Conservation (phyloP, 2,888 invertebrate genomes). For the Idaea aversata region DNA sequence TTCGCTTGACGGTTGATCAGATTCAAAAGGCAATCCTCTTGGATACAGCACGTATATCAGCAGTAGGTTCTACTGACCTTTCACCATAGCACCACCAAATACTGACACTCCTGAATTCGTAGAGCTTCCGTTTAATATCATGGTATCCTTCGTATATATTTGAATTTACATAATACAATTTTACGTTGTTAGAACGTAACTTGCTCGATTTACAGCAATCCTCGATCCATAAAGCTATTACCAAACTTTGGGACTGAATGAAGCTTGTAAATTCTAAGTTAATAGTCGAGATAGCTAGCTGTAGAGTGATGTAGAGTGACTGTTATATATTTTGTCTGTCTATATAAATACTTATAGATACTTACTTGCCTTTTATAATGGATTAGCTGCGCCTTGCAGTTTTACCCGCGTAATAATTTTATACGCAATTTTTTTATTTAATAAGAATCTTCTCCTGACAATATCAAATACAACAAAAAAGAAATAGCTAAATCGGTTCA, state of each 20-base stretch:
- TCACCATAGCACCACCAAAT: background rate
- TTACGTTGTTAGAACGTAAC: conserved; percentile 24
- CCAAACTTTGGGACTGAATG: conserved; percentile 24
- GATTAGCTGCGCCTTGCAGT: too few relatives aligned
- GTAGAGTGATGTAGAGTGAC: background rate
- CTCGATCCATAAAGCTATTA: conserved; percentile 12
- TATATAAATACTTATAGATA: too few relatives aligned
- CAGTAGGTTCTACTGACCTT: background rate
- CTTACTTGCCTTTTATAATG: too few relatives aligned
- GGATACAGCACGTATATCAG: too few relatives aligned
- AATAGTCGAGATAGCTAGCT: background rate
- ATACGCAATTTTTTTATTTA: too few relatives aligned
- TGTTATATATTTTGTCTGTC: background rate
- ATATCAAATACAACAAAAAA: too few relatives aligned
- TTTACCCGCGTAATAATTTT: too few relatives aligned
- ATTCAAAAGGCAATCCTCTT: too few relatives aligned
- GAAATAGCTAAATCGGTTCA: too few relatives aligned
- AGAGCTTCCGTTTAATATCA: background rate
- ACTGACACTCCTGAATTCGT: background rate
- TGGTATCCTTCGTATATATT: background rate
- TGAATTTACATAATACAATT: conserved; percentile 23
- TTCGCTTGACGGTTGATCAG: too few relatives aligned
- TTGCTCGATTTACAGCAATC: conserved; percentile 20
- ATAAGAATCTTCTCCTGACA: too few relatives aligned
- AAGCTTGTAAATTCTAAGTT: conserved; percentile 23